Percentiles rank a stretch among this genome's conserved stretches.
phyloP scores from a whole-genome alignment of 2,888 invertebrate genomes.

The Nowickia ferox region DNA sequence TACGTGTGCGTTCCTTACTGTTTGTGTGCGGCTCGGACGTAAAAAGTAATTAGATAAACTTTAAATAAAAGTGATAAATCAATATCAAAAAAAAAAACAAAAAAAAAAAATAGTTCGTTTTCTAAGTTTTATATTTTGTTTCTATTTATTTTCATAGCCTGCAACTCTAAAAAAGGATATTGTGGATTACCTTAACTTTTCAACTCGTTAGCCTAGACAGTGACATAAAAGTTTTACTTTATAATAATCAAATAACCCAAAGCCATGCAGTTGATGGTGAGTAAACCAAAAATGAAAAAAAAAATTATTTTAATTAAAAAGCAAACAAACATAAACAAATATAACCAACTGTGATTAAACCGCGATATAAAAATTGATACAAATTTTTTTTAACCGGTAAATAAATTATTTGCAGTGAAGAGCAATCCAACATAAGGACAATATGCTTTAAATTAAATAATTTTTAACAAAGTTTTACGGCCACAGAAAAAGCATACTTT shows the following conservation, averaged over 20 bases:
- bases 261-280: conserved; percentile 66
- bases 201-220: background rate
- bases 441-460: too few species aligned
- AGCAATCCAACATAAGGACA: too few species aligned
- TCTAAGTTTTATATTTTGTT: conserved; percentile 75
- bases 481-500: too few species aligned
- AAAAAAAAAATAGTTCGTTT: conserved; percentile 69
- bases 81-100: background rate
- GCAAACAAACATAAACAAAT: background rate
- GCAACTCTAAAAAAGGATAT: conserved; percentile 53
- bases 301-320: background rate
- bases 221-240: conserved; percentile 7
- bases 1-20: conserved; percentile 71
- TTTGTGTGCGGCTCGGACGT: conserved; percentile 72
- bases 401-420: too few species aligned
- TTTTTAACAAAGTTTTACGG: too few species aligned
- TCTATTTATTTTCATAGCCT: conserved; percentile 61
- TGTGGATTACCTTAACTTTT: conserved; percentile 57
- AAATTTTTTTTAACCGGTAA: background rate
- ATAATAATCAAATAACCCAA: background rate
- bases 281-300: conserved; percentile 24
- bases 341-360: background rate
- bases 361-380: background rate
- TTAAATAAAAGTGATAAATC: background rate
- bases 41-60: conserved; percentile 57